Evolutionary conservation across 2,888 invertebrate species (phyloP).

Genomic region (Cephus sareptanus): DNA sequence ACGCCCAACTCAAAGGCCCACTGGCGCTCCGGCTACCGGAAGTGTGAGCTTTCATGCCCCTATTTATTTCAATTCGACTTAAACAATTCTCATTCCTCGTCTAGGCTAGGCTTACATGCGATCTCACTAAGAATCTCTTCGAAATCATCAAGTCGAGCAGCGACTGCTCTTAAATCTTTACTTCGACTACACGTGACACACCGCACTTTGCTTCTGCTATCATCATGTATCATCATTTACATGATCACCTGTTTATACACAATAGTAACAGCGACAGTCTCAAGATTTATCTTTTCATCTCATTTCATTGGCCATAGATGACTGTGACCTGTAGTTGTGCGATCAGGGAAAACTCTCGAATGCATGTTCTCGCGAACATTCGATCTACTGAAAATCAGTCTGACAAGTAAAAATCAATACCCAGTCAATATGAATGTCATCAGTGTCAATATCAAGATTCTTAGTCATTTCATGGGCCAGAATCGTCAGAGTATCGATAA

Average conservation of each 20-base stretch:
- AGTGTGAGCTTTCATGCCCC: constrained; percentile 67
- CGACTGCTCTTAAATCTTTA: not conserved
- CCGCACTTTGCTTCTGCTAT: not conserved
- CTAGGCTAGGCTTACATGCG: not conserved
- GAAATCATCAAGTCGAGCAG: not conserved
- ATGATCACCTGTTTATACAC: not conserved
- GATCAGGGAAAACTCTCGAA: not conserved
- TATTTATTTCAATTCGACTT: not conserved
- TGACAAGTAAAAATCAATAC: too few species aligned
- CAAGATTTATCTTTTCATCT: not conserved
- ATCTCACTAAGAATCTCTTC: not conserved
- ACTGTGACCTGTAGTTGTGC: not conserved
- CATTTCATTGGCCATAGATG: not conserved
- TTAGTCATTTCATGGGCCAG: not conserved
- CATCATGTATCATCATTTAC: not conserved
- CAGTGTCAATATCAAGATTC: not conserved
- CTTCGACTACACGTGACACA: not conserved
- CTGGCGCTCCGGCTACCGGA: constrained; percentile 76
- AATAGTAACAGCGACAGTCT: not conserved
- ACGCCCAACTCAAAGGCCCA: constrained; percentile 62
- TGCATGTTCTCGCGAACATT: not conserved
- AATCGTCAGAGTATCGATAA: not conserved
- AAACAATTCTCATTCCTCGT: not conserved
- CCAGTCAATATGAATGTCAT: too few species aligned
- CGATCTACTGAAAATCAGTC: not conserved